Evolutionary conservation across 2,797 vertebrate genomes (phyloP), one percentile per base, ranked within the genome.

Genomic region (Argyrosomus regius): DNA sequence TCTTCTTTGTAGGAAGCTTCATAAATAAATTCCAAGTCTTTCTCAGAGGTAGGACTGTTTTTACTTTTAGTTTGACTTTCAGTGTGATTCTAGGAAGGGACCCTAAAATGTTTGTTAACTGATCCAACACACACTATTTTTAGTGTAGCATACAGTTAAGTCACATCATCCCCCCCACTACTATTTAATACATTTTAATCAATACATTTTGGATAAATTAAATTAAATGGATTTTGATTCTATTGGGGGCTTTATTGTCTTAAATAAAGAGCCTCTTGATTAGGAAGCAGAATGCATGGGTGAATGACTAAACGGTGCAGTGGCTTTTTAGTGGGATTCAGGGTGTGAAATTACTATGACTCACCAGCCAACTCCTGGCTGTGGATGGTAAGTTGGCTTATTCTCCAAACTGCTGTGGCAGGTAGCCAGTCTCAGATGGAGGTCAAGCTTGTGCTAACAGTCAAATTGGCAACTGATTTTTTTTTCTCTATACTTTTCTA

Each of bases 281-380:
- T 41, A 84, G 67, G 73, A 50, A 56, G 71, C 12, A 11, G 54
- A 4, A 26, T 3, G 24, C 6, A 13, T 53, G 14, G 20, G 3
- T 6, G 67, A 68, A 63, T 60, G 52, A 35, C n/a, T 72, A 13
- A 54, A 46, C 41, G 41, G 20, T 46, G 68, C 31, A 13, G 45
- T 43, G 62, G 5, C 39, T 70, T 75, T 82, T 80, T 62, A 75
- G 49, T 20, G 48, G 45, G 62, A 67, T 52, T 52, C 46, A 22
- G 59, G 46, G 14, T 82, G 67, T 80, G 68, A 81, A 83, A 75
- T 78, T 17, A 53, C 52, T 22, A 20, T 1, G 22, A 74, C 20
- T 73, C 56, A 58, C 5, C 63, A 22, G 71, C 53, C 75, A 83
- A 76, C 45, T 24, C 49, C 35, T 57, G 24, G 54, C 20, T 39